Base-by-base conservation (phyloP, 2,113 vertebrate species). In the Cavia aperea region DNA sequence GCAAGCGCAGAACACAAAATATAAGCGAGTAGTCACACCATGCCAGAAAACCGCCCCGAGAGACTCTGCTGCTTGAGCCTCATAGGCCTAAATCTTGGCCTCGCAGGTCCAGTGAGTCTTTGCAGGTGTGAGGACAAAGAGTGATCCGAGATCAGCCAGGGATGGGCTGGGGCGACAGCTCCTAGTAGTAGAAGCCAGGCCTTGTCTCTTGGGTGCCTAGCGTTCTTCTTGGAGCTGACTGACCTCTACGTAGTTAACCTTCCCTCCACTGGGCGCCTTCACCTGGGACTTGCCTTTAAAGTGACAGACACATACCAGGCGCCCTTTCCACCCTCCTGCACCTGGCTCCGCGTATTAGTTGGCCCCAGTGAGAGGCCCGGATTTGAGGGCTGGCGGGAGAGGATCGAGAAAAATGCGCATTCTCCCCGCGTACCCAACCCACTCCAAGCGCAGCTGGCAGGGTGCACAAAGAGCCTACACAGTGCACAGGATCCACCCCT, bases 381-480 rank as follows among this genome's bases (percentile, higher is more conserved):
- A 89, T 58, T 36, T 16, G 49, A 56, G 72, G 54, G 9, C 51
- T 29, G 78, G 58, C 72, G 63, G n/a, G 19, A 66, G 31, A 85
- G 63, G 60, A 77, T 2, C 29, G 43, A 49, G 92, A 79, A 68
- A 70, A 90, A 75, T 72, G 91, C 73, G 92, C 95, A 97, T 96
- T 97, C 95, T 82, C 91, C 1, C 36, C 79, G 70, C 58, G 92
- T 83, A 43, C 85, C 54, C 79, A 10, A 90, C 95, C 96, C 94
- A 94, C 96, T 89, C 90, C 31, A 92, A 78, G 88, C 58, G 81
- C 88, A 54, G 90, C 91, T 54, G 70, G 92, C 93, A 86, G 51
- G 65, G 88, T 51, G 33, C 92, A 96, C 96, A 96, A 96, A 95
- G 94, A 77, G 86, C 92, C 94, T 94, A 95, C 95, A 94, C 82